Percentiles rank a stretch among this genome's conserved stretches.
Conservation (phyloP, 2,888 invertebrate species). For the Busseola fusca region DNA sequence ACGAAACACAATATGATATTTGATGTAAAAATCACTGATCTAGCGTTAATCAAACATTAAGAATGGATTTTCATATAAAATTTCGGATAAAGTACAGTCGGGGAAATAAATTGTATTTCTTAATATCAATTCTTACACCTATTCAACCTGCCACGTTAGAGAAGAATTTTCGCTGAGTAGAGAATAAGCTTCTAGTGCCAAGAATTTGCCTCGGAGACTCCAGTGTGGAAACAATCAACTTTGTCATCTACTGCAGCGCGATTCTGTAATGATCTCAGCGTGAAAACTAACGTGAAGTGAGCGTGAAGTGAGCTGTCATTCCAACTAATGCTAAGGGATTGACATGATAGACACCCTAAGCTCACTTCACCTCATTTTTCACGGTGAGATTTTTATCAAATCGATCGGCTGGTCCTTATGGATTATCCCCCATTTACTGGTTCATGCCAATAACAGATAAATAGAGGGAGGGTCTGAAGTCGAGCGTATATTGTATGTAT, state of each 20-base stretch:
- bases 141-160: neutral
- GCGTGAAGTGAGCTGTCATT: no score
- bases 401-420: neutral
- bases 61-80: neutral
- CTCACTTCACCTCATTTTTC: no score
- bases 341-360: no score
- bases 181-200: slow-evolving; percentile 10
- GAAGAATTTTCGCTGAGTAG: slow-evolving; percentile 1
- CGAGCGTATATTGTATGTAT: neutral
- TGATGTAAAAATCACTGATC: neutral
- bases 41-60: neutral
- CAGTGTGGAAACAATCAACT: neutral
- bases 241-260: neutral
- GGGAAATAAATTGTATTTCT: neutral
- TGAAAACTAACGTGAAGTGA: no score
- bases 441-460: neutral
- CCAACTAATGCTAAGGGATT: no score
- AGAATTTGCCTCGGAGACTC: slow-evolving; percentile 8
- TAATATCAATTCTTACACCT: neutral
- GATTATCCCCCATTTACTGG: no score
- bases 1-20: neutral
- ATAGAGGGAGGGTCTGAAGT: neutral
- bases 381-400: no score
- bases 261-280: no score
- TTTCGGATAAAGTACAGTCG: neutral